A percentile compares a stretch with the other conserved stretches of the same genome.
These are phyloP conservation scores for Gymnoscopelus braueri DNA, from an alignment of 2,797 vertebrate species.

Conservation along the genomic window DNA sequence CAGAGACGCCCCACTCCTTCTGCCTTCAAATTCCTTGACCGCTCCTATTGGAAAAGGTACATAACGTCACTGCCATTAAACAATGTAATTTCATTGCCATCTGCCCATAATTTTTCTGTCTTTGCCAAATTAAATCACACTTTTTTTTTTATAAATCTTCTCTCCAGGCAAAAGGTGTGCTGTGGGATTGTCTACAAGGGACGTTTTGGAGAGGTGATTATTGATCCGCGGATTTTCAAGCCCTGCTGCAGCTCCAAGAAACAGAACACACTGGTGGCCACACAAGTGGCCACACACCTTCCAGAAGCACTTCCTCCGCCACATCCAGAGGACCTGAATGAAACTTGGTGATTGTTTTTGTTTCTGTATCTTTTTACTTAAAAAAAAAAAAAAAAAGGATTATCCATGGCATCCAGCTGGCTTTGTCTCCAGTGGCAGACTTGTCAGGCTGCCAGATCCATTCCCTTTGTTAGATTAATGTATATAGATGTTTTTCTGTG, in stretches of 20 bases:
- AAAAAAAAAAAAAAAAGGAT: conserved; percentile 18
- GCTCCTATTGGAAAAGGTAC: conserved; percentile 87
- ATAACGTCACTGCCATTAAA: neutral
- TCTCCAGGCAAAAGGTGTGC: conserved; percentile 83
- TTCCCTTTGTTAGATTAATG: conserved; percentile 54
- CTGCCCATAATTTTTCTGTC: neutral
- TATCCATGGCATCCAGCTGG: conserved; percentile 72
- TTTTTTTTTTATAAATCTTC: neutral
- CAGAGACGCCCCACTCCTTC: conserved; percentile 79
- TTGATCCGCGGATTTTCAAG: conserved; percentile 87
- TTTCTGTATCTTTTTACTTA: neutral
- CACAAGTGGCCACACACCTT: conserved; percentile 70
- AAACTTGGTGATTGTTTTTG: conserved; percentile 77
- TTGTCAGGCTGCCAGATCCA: conserved; percentile 50
- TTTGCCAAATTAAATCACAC: neutral
- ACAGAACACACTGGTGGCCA: conserved; percentile 69
- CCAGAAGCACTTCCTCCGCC: conserved; percentile 68
- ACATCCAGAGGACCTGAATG: conserved; percentile 73
- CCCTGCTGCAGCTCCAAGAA: conserved; percentile 86
- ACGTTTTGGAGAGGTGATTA: conserved; percentile 87
- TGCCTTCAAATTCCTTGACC: conserved; percentile 85
- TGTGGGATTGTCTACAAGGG: conserved; percentile 88
- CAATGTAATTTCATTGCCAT: neutral
- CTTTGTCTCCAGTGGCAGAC: conserved; percentile 90
- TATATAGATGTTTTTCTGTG: conserved; percentile 44